Base-by-base conservation (phyloP, 1,140 invertebrate genomes). In the Pissodes strobi region DNA sequence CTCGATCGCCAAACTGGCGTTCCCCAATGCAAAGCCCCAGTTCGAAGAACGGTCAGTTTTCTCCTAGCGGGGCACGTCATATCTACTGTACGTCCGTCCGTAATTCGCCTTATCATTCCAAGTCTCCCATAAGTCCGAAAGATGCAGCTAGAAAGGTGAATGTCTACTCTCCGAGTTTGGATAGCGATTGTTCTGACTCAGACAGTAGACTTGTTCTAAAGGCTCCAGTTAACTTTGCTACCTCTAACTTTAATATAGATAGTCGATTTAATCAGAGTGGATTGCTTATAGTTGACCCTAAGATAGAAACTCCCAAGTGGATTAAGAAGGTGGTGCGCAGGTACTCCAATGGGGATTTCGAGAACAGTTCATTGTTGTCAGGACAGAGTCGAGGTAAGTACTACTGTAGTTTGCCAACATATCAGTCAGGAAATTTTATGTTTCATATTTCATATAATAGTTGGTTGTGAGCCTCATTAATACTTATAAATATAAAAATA, bases 11-110 rank as follows among this genome's bases (percentile, higher is more conserved):
- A 2, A 68, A 71, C 15, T 48, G 70, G 45, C 66, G 75, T 2
- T 77, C 76, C 0, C 77, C 77, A 4, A 77, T 78, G 71, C 74
- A 77, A 64, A 77, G 75, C 5, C 77, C 77, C 10, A 77, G 72
- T 60, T 76, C 76, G 3, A 68, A 74, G 2, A 70, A 67, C 30
- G 75, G 74, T 6, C 76, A 77, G 41, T 76, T 77, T 53, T 76
- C 73, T 4, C 75, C 75, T 1, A 63, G 72, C 19, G 71, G 72
- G 5, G 67, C 69, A 0, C 66, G 73, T 9, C 71, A 72, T 64
- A 58, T 77, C n/a, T 78, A 76, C 67, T 76, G 72, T 48, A 72
- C 75, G 3, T 71, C 71, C 8, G 43, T 77, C 22, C 70, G 74
- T 25, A 73, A 68, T 34, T 75, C 72, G 1, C 77, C 76, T 23